phyloP scores from a whole-genome alignment of 2,797 vertebrate species.

The Alca torda region DNA sequence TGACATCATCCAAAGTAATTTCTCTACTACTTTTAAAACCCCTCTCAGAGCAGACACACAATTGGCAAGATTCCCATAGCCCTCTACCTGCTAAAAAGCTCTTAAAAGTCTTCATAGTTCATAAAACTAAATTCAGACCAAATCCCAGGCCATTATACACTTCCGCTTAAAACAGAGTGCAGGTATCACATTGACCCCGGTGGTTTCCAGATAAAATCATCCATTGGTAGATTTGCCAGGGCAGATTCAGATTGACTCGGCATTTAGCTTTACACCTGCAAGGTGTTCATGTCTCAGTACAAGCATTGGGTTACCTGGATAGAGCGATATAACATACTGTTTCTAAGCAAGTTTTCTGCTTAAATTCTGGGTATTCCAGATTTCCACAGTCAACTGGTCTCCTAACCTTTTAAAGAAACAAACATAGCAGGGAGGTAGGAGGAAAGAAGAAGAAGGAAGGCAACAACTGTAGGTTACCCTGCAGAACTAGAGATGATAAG shows the following conservation, averaged over 20 bases:
- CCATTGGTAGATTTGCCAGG: neutral
- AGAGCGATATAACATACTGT: neutral
- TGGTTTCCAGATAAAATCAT: neutral
- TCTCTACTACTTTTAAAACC: neutral
- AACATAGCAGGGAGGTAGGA: accelerated
- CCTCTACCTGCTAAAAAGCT: neutral
- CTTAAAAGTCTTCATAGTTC: neutral
- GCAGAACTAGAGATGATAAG: neutral
- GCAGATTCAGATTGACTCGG: neutral
- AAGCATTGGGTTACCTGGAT: neutral
- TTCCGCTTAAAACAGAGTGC: neutral
- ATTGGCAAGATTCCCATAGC: neutral
- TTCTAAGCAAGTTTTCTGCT: neutral
- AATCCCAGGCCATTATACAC: neutral
- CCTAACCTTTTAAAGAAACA: neutral
- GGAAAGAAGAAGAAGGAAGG: neutral
- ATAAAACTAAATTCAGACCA: neutral
- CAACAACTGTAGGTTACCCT: neutral
- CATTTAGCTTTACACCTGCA: neutral
- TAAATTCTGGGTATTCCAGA: neutral
- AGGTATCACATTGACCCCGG: neutral
- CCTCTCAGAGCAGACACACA: accelerated
- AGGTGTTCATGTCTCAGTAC: neutral
- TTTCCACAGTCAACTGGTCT: neutral
- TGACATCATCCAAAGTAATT: neutral